A percentile compares a stretch with the other conserved stretches of the same genome.
phyloP scores from a whole-genome alignment of 1,140 invertebrate genomes.

The Trinorchestia longiramus region DNA sequence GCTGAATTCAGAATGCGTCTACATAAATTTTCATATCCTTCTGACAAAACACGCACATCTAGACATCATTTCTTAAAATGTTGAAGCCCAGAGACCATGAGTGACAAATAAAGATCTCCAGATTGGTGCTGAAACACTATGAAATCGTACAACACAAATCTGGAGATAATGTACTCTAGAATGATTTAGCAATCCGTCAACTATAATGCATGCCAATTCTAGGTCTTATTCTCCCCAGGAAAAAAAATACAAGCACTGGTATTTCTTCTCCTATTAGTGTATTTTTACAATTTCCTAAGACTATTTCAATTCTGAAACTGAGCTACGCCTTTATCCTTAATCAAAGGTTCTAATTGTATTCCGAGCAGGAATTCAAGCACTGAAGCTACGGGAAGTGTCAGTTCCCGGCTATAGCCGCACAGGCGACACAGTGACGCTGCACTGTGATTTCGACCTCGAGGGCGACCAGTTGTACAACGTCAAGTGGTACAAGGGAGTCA shows the following conservation, averaged over 20 bases:
- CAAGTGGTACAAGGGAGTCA: slow-evolving; percentile 84
- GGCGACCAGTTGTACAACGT: slow-evolving; percentile 81
- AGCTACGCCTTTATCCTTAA: not conserved
- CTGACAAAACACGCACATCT: not conserved
- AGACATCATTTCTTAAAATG: not conserved
- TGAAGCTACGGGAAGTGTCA: slow-evolving; percentile 59
- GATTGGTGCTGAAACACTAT: not conserved
- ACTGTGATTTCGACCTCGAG: slow-evolving; percentile 81
- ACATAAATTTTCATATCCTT: not conserved
- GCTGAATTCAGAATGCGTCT: not conserved
- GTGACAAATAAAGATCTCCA: not conserved
- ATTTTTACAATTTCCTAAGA: no score
- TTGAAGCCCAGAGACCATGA: not conserved
- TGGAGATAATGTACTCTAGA: not conserved
- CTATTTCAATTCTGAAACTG: not conserved
- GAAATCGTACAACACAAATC: not conserved
- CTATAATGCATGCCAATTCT: not conserved
- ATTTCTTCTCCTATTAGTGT: no score
- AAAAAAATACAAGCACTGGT: not conserved
- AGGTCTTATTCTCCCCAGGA: not conserved
- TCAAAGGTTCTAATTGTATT: not conserved
- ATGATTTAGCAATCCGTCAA: not conserved
- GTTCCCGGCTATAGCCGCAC: slow-evolving; percentile 62
- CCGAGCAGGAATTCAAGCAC: not conserved
- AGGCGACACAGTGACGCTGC: slow-evolving; percentile 70